These are phyloP conservation scores for Brachyptera risi DNA, from an alignment of 2,888 invertebrate genomes.

Conservation along the genomic window DNA sequence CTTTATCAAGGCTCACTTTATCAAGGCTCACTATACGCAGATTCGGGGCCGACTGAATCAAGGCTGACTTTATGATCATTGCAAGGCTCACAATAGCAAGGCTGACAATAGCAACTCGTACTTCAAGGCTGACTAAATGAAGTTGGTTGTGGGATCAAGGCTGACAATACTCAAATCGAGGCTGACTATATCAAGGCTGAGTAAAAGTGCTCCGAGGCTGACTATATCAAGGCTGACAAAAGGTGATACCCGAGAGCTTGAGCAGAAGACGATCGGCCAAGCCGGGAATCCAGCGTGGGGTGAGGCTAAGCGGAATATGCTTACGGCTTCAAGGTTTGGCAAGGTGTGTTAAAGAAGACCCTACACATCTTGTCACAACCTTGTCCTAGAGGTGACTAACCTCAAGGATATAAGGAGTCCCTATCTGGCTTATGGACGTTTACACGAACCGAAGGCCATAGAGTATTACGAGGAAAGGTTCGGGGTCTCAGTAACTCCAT, in stretches of 20 bases:
- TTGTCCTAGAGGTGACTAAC: neutral
- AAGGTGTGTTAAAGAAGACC: neutral
- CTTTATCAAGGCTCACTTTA: too few relatives aligned
- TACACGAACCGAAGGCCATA: conserved; percentile 4
- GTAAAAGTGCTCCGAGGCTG: too few relatives aligned
- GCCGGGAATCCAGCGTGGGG: conserved; percentile 6
- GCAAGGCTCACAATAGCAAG: too few relatives aligned
- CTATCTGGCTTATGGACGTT: neutral
- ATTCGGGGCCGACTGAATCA: too few relatives aligned
- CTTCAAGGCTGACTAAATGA: too few relatives aligned
- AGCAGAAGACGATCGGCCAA: conserved; percentile 1
- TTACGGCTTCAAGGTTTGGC: conserved; percentile 1
- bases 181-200: too few relatives aligned
- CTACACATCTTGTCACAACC: neutral
- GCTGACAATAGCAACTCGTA: too few relatives aligned
- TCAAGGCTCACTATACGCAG: too few relatives aligned
- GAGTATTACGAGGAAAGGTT: neutral
- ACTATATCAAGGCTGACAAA: too few relatives aligned
- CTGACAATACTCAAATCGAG: too few relatives aligned
- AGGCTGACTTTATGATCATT: too few relatives aligned
- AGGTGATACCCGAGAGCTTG: neutral
- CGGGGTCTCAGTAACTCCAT: neutral
- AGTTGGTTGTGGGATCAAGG: too few relatives aligned
- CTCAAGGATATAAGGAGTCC: neutral
- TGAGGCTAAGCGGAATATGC: neutral